phyloP scores from a whole-genome alignment of 92 coral and sea anemone genomes.

The Isaurus tuberculatus region DNA sequence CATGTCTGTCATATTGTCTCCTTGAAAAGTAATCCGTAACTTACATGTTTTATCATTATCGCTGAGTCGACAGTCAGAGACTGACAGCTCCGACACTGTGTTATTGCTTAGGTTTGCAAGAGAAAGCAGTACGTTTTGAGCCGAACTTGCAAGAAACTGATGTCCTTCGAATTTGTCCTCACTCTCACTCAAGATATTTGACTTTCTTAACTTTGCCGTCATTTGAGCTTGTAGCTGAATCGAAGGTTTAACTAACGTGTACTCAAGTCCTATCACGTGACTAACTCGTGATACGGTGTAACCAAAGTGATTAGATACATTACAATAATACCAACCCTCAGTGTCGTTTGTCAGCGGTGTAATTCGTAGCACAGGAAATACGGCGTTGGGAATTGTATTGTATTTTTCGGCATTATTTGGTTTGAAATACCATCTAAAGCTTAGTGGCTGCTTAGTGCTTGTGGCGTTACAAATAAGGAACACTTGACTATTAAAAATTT shows the following conservation, averaged over 20 bases:
- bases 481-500: conserved; percentile 49
- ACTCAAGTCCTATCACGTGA: conserved; percentile 61
- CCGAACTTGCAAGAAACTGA: conserved; percentile 16
- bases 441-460: conserved; percentile 51
- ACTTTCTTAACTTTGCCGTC: conserved; percentile 10
- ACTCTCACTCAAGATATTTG: neutral
- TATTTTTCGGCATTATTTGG: conserved; percentile 35
- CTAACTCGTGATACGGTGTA: conserved; percentile 58
- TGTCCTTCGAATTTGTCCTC: conserved; percentile 4
- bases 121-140: conserved; percentile 28
- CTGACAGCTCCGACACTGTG: conserved; percentile 36
- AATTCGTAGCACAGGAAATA: conserved; percentile 59
- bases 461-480: conserved; percentile 59
- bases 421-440: conserved; percentile 78
- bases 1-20: conserved; percentile 58
- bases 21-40: conserved; percentile 51
- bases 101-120: conserved; percentile 53
- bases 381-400: conserved; percentile 40
- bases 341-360: conserved; percentile 19
- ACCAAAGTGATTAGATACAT: conserved; percentile 71
- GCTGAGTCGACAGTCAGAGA: conserved; percentile 29
- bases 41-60: conserved; percentile 46
- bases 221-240: conserved; percentile 34
- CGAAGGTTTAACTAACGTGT: conserved; percentile 62
- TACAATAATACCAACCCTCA: conserved; percentile 76